A percentile compares a stretch with the other conserved stretches of the same genome.
Conservation (phyloP, 2,113 vertebrate species). For the Actinemys pallida region DNA sequence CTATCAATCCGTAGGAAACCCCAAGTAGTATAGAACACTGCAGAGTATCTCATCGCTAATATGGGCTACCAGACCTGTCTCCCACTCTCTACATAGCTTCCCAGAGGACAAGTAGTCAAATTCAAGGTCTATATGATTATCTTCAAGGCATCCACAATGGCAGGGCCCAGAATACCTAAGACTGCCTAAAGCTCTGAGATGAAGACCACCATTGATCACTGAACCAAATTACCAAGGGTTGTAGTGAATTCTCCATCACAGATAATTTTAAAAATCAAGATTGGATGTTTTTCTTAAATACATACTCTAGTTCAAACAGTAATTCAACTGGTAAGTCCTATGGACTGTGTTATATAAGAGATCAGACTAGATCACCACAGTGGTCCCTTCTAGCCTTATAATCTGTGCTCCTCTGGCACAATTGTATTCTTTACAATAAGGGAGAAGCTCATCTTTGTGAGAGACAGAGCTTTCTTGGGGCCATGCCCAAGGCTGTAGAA, state of each 20-base stretch:
- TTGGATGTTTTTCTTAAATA: no score
- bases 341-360: no score
- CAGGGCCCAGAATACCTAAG: background rate
- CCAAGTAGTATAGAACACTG: no score
- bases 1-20: background rate
- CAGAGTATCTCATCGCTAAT: background rate
- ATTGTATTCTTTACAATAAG: background rate
- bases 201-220: background rate
- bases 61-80: background rate
- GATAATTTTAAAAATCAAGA: no score
- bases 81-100: background rate
- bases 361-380: no score
- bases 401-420: background rate
- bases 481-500: background rate
- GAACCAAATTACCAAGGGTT: no score
- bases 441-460: background rate
- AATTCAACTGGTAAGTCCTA: no score
- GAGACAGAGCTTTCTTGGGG: background rate
- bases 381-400: no score
- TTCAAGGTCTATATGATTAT: background rate
- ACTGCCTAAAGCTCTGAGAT: background rate
- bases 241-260: no score
- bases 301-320: no score
- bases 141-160: background rate
- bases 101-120: background rate